Base-by-base conservation (phyloP, 2,888 invertebrate genomes). In the Tillus elongatus region DNA sequence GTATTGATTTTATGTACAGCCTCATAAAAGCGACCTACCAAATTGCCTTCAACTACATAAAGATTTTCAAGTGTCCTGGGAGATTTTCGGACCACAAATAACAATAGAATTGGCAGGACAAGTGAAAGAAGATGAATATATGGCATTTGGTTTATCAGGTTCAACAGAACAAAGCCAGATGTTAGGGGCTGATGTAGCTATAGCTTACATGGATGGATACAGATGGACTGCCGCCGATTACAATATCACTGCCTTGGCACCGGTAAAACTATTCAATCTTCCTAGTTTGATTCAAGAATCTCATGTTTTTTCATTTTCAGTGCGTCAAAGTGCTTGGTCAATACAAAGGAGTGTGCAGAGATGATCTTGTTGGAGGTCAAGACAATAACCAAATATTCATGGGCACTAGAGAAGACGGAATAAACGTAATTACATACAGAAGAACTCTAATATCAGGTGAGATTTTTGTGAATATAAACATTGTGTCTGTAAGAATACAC, bases 81-180 rank as follows among this genome's bases (percentile, higher is more conserved):
- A 91, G 61, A 80, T 90, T 14, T 90, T 90, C 63, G 91, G 91
- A 0, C 85, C 83, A 13, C 82, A 82, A 60, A 77, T 92, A 45
- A 91, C 91, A 4, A 71, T 91, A 37, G 82, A 90, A 62, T 66
- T 92, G 8, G 79, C 86, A 8, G 91, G 81, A 1, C 79, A 82
- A 71, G 75, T 85, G 31, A 70, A 60, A 1, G 75, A 76, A 47
- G 71, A 82, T 52, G 88, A 89, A 51, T 92, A 92, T 66, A 82
- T 92, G 77, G 79, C 88, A 9, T 90, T 91, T 64, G 92, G 92
- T 16, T 67, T 90, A 35, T 90, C 90, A 13, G 91, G 91, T 33
- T 77, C 81, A 1, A 67, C 67, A 4, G 68, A 68, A 12, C 69
- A 70, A 27, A 81, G 86, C 48, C 75, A 76, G 64, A 92, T 92